A percentile compares a stretch with the other conserved stretches of the same genome.
Conservation (phyloP, 2,888 invertebrate species). For the Maniola hyperantus region DNA sequence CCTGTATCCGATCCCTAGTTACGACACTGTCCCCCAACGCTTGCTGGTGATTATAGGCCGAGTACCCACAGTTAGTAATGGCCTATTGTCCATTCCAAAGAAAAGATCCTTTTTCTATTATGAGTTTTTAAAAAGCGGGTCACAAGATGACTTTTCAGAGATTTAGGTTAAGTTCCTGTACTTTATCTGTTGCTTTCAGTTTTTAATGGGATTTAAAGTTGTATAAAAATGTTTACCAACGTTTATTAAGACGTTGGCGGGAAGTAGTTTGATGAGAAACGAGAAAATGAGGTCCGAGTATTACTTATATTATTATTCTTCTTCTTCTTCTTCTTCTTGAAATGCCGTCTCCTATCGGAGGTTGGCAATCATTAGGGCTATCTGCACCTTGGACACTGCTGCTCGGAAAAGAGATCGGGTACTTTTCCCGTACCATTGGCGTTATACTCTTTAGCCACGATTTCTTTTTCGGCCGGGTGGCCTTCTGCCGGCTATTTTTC, state of each 20-base stretch:
- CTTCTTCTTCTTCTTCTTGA: too few species aligned
- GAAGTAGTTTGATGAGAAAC: background rate
- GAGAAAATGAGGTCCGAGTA: background rate
- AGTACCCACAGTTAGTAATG: conserved; percentile 25
- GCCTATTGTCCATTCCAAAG: conserved; percentile 24
- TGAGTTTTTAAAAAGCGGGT: conserved; percentile 21
- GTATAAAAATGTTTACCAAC: conserved; percentile 1
- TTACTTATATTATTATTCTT: too few species aligned
- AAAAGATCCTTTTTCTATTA: conserved; percentile 26
- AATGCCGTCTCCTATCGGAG: too few species aligned
- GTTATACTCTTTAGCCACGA: too few species aligned
- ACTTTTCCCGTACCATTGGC: too few species aligned
- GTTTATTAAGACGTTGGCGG: background rate
- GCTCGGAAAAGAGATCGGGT: too few species aligned
- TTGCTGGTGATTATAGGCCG: conserved; percentile 30
- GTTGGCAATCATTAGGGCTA: too few species aligned
- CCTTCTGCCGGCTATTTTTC: too few species aligned
- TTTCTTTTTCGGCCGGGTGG: too few species aligned
- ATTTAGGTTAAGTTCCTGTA: conserved; percentile 17
- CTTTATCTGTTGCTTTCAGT: conserved; percentile 23
- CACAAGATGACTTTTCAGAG: conserved; percentile 14
- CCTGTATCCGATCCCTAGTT: background rate
- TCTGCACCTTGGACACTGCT: too few species aligned
- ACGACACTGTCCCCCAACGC: conserved; percentile 1
- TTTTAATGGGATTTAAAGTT: conserved; percentile 12